phyloP scores from a whole-genome alignment of 2,113 vertebrate genomes.

The Sterrhoptilus dennistouni region DNA sequence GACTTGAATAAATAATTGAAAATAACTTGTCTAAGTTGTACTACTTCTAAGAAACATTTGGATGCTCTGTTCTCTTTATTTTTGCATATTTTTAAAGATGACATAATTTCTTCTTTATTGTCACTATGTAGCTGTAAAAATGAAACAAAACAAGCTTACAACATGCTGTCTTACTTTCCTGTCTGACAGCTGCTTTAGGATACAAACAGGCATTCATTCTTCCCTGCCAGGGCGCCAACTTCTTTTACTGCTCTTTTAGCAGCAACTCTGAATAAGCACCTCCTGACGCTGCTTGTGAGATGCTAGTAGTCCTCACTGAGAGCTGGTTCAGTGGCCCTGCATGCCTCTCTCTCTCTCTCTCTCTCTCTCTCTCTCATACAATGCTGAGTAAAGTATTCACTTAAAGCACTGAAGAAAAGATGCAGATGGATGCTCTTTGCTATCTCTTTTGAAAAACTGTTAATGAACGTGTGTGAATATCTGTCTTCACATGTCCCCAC shows the following conservation, averaged over 20 bases:
- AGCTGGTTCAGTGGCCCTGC: background rate
- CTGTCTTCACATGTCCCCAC: background rate
- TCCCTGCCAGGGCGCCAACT: background rate
- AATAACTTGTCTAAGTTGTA: background rate
- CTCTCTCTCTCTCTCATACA: background rate
- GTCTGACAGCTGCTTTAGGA: background rate
- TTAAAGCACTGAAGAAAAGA: background rate
- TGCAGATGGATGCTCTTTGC: background rate
- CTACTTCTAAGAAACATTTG: slow-evolving; percentile 26
- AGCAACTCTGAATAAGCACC: background rate
- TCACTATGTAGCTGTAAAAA: background rate
- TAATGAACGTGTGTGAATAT: background rate
- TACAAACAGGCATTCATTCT: slow-evolving; percentile 13
- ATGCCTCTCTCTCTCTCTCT: background rate
- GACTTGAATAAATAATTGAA: background rate
- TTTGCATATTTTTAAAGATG: background rate
- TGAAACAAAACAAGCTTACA: background rate
- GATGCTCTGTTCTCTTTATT: background rate
- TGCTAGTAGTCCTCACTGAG: background rate
- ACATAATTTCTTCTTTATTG: slow-evolving; percentile 2
- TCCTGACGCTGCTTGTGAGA: background rate
- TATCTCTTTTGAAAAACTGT: background rate
- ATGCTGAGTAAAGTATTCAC: background rate
- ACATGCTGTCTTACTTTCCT: background rate
- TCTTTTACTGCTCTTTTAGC: background rate